Base-by-base conservation (phyloP, 2,888 invertebrate species). In the Mythimna pallens region DNA sequence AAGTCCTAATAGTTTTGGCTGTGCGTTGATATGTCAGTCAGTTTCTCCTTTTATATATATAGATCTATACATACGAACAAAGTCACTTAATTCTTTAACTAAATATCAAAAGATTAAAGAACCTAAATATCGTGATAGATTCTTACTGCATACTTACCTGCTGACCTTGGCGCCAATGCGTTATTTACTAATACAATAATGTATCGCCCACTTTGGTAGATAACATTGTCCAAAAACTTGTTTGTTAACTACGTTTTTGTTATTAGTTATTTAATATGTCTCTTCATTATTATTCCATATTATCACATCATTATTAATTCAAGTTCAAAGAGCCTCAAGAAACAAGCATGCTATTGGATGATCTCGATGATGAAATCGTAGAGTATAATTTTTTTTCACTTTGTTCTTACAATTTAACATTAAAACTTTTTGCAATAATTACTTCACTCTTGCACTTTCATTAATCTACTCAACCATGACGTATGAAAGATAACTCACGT, bases 381-480 rank as follows among this genome's bases (percentile, higher is more conserved):
- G 10, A n/a, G n/a, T 30, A 40, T 25, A 68, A 57, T 55, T 68
- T 73, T 57, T n/a, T 30, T 50, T 66, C n/a, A 61, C 59, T 64
- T 30, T 47, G 40, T 67, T 80, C 30, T 62, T 75, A 7, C 59
- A 67, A 61, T 74, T 61, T 61, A 67, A 66, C 65, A 70, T 73
- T 76, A 52, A 81, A 79, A 64, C 73, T 79, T 70, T 77, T 75
- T 70, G 77, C 63, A 77, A 80, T 66, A 70, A 82, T 80, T 67
- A 74, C 71, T 80, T 70, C 55, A 80, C 70, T 73, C 34, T 65
- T 74, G 59, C 80, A 80, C 74, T 82, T 82, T 82, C 80, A 82
- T 80, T 82, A 80, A 77, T 82, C 80, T 58, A 62, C 73, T 82
- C 52, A 63, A 70, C 80, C 80, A 58, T 70, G 80, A 73, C 80